Conservation (phyloP, 1,140 invertebrate species). For the Fopius arisanus region DNA sequence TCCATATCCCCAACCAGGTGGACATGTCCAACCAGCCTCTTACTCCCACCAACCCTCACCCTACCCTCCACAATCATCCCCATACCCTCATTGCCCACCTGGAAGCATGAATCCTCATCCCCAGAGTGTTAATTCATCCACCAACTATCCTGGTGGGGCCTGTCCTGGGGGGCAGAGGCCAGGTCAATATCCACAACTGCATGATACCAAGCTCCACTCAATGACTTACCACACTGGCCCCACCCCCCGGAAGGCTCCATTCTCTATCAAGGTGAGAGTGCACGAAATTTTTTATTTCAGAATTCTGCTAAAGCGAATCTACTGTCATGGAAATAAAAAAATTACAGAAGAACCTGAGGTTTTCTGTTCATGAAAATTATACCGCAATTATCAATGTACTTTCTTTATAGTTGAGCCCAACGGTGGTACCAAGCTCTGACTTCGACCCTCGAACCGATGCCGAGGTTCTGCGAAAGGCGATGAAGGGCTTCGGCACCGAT, state of each 20-base stretch:
- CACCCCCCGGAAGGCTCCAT: conserved; percentile 46
- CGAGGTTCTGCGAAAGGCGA: conserved; percentile 81
- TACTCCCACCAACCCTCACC: conserved; percentile 2
- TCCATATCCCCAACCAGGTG: neutral
- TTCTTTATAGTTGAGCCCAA: conserved; percentile 65
- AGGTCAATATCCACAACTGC: conserved; percentile 38
- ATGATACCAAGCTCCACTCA: conserved; percentile 31
- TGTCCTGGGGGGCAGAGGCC: conserved; percentile 55
- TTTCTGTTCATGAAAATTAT: too few species aligned
- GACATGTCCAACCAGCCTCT: too few species aligned
- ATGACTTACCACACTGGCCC: conserved; percentile 32
- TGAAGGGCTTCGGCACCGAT: conserved; percentile 88
- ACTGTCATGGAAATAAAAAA: too few species aligned
- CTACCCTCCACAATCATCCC: conserved; percentile 31
- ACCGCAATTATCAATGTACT: neutral
- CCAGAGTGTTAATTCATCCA: conserved; percentile 32
- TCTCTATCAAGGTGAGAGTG: conserved; percentile 54
- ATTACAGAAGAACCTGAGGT: too few species aligned
- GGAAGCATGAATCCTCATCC: conserved; percentile 29
- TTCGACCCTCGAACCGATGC: conserved; percentile 81
- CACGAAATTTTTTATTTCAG: neutral
- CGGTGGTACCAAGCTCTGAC: conserved; percentile 67
- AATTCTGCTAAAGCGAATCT: neutral
- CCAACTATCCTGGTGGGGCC: conserved; percentile 42
- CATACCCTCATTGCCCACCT: conserved; percentile 30